Percentiles rank a stretch among this genome's conserved stretches.
These are phyloP conservation scores for Crax fasciolata DNA, from an alignment of 2,797 vertebrate species.

Conservation along the genomic window DNA sequence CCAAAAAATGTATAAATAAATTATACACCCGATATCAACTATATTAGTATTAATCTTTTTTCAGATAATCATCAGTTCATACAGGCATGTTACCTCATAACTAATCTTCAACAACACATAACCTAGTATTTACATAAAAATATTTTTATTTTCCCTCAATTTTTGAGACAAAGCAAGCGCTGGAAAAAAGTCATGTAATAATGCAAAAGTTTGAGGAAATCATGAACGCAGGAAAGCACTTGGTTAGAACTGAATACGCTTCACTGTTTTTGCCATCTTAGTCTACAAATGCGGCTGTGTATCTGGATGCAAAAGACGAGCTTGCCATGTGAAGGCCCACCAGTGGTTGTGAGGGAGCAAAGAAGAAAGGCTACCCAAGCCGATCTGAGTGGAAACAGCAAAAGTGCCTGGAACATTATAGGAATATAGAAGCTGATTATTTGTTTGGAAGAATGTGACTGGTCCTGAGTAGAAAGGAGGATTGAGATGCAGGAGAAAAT, in stretches of 20 bases:
- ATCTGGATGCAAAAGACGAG: background rate
- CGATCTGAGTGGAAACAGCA: background rate
- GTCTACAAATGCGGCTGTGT: background rate
- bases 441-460: background rate
- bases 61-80: background rate
- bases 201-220: background rate
- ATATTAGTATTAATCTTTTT: background rate
- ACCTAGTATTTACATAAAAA: background rate
- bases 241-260: background rate
- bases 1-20: background rate
- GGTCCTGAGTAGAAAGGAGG: background rate
- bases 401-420: background rate
- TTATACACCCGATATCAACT: background rate
- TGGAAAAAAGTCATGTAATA: background rate
- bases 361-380: background rate
- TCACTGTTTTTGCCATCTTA: background rate
- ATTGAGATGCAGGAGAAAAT: background rate
- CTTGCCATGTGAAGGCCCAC: background rate
- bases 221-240: background rate
- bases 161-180: background rate
- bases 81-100: background rate
- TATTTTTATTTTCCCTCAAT: background rate
- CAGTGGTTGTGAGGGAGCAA: background rate
- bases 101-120: background rate
- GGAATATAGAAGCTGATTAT: background rate